Conservation (phyloP, 2,113 vertebrate species). For the Gobio gobio region DNA sequence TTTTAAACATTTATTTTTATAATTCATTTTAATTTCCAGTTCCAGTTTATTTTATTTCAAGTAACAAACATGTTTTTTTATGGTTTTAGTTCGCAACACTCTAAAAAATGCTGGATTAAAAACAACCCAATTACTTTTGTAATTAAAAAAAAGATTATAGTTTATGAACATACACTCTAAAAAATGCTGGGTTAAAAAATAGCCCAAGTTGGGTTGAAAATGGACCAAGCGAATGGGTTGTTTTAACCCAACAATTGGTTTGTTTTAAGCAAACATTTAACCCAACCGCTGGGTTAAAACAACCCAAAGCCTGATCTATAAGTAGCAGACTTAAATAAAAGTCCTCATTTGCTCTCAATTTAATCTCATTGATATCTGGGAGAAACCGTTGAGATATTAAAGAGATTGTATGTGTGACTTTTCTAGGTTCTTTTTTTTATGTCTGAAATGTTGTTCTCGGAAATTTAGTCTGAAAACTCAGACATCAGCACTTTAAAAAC, state of each 20-base stretch:
- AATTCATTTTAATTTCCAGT: background rate
- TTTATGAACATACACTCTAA: no score
- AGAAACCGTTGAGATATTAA: background rate
- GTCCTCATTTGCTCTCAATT: background rate
- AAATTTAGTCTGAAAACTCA: background rate
- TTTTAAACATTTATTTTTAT: background rate
- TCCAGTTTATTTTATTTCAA: background rate
- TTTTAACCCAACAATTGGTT: no score
- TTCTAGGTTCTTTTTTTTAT: background rate
- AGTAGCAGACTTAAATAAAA: background rate
- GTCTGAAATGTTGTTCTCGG: background rate
- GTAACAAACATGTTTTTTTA: background rate
- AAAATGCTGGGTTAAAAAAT: no score
- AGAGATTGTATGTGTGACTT: background rate
- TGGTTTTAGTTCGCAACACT: no score
- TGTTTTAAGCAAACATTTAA: no score
- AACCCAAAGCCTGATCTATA: background rate
- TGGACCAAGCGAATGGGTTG: no score
- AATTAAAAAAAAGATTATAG: no score
- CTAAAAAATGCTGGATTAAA: no score
- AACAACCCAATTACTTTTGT: no score
- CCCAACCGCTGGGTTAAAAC: no score
- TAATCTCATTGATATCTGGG: background rate
- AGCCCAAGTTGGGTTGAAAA: no score
- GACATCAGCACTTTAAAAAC: background rate